phyloP scores from a whole-genome alignment of 37 sponge, comb jelly and placozoan species.

The Chondrosia reniformis region DNA sequence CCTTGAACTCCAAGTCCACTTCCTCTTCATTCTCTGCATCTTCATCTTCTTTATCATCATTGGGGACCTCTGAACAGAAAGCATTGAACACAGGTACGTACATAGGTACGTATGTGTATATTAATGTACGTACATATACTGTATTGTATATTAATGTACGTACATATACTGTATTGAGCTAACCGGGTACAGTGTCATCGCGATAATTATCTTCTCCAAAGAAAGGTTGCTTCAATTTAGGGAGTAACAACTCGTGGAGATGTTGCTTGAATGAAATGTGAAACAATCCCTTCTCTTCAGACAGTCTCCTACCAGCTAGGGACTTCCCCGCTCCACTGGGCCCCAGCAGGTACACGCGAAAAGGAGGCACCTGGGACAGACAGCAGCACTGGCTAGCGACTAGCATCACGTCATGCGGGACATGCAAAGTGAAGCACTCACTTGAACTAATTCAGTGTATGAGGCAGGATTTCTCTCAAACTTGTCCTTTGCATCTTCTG shows the following conservation, averaged over 20 bases:
- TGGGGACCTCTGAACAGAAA: not conserved
- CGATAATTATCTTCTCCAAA: constrained; percentile 10
- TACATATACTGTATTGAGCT: not conserved
- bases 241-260: constrained; percentile 79
- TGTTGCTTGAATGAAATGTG: constrained; percentile 84
- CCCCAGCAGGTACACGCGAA: constrained; percentile 81
- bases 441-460: constrained; percentile 21
- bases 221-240: constrained; percentile 65
- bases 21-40: constrained; percentile 58
- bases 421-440: not conserved
- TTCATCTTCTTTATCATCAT: constrained; percentile 42
- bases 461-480: constrained; percentile 54
- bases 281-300: constrained; percentile 77
- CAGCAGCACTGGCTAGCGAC: too few relatives aligned
- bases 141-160: not conserved
- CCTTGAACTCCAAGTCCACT: constrained; percentile 47
- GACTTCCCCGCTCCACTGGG: constrained; percentile 91
- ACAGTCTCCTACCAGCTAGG: constrained; percentile 68
- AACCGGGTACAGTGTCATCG: constrained; percentile 24
- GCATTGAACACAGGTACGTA: not conserved
- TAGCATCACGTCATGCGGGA: not conserved
- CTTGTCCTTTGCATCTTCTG: constrained; percentile 81
- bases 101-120: not conserved
- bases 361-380: constrained; percentile 78
- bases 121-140: not conserved